These are phyloP conservation scores for Spicauda simplicius DNA, from an alignment of 2,888 invertebrate genomes.

Conservation along the genomic window DNA sequence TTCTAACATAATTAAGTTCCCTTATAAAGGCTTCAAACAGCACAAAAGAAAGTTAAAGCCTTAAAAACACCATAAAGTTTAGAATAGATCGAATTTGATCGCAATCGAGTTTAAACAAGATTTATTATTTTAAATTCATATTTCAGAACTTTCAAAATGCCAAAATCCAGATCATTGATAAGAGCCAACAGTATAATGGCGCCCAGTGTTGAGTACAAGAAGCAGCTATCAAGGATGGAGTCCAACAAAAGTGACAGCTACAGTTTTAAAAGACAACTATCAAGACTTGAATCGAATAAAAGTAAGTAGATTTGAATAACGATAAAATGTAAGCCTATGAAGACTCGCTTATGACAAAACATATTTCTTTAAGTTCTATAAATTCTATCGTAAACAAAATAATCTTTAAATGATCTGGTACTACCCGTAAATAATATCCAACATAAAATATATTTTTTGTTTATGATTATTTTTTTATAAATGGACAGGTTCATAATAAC, in stretches of 20 bases:
- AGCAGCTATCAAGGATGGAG: conserved; percentile 85
- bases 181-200: conserved; percentile 90
- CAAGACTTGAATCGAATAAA: conserved; percentile 81
- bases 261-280: conserved; percentile 83
- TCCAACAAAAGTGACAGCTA: conserved; percentile 76
- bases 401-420: too few relatives aligned
- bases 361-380: not conserved
- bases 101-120: not conserved
- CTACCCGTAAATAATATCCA: too few relatives aligned
- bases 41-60: too few relatives aligned
- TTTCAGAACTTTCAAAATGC: conserved; percentile 86
- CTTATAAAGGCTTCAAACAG: too few relatives aligned
- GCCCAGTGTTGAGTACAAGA: conserved; percentile 79
- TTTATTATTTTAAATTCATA: conserved; percentile 26
- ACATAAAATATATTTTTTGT: too few relatives aligned
- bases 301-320: conserved; percentile 59
- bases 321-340: too few relatives aligned
- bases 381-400: not conserved
- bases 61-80: too few relatives aligned
- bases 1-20: not conserved
- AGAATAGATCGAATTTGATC: too few relatives aligned
- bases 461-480: too few relatives aligned
- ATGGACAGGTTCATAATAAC: too few relatives aligned
- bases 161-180: conserved; percentile 94
- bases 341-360: too few relatives aligned